A percentile compares a stretch with the other conserved stretches of the same genome.
These are phyloP conservation scores for Coryphaenoides rupestris DNA, from an alignment of 2,113 vertebrate genomes.

Conservation along the genomic window DNA sequence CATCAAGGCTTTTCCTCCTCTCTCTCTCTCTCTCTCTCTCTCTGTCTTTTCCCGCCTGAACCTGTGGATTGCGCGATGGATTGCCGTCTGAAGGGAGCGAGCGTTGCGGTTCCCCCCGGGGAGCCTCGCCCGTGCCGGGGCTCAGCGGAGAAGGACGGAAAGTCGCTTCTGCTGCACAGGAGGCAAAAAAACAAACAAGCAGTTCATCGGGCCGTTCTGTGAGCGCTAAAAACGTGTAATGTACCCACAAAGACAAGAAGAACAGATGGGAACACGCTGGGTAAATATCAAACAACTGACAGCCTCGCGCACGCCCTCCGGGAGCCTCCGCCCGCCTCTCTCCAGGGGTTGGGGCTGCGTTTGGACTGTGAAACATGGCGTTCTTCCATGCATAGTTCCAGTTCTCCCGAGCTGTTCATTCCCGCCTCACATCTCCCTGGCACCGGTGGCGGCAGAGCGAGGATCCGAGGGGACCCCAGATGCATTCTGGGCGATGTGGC, in stretches of 20 bases:
- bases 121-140: conserved; percentile 28
- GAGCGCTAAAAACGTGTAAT: conserved; percentile 32
- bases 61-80: conserved; percentile 13
- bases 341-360: conserved; percentile 19
- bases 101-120: conserved; percentile 15
- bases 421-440: conserved; percentile 29
- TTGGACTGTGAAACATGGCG: conserved; percentile 22
- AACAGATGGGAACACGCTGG: conserved; percentile 54
- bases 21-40: not conserved
- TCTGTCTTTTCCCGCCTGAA: conserved; percentile 19
- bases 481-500: conserved; percentile 9
- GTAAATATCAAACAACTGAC: conserved; percentile 55
- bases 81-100: conserved; percentile 27
- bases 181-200: conserved; percentile 36
- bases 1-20: not conserved
- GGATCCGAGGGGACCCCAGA: not conserved
- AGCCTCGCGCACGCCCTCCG: conserved; percentile 40
- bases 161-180: conserved; percentile 20
- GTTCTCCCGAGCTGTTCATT: conserved; percentile 24
- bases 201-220: conserved; percentile 38
- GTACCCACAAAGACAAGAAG: conserved; percentile 39
- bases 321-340: not conserved
- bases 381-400: conserved; percentile 4
- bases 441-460: not conserved
- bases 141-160: conserved; percentile 29